Percentiles rank a stretch among this genome's conserved stretches.
Evolutionary conservation across 64 coral and sea anemone genomes (phyloP).

Genomic region (Montipora sp.): DNA sequence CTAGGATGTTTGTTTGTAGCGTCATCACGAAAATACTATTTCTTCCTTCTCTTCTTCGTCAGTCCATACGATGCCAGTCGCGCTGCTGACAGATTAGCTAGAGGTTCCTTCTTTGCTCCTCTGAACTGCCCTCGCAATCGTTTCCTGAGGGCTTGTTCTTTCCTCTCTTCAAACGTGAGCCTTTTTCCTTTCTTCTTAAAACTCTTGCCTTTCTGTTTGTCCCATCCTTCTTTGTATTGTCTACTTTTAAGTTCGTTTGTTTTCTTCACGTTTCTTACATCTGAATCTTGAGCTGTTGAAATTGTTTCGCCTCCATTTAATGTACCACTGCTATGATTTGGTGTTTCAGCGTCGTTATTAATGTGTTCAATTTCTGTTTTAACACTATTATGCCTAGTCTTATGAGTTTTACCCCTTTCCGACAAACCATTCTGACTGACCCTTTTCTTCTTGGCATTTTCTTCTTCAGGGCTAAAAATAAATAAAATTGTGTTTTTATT

Average conservation of each 20-base stretch:
- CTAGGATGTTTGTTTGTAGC: too few species aligned
- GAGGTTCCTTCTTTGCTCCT: slow-evolving; percentile 47
- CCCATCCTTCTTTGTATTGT: background rate
- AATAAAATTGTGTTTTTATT: background rate
- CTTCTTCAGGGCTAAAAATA: background rate
- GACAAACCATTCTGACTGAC: background rate
- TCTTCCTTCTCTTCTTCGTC: slow-evolving; percentile 50
- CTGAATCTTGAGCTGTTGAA: background rate
- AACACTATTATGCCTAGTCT: background rate
- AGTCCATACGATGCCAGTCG: slow-evolving; percentile 61
- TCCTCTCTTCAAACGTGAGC: slow-evolving; percentile 36
- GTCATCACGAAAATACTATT: background rate
- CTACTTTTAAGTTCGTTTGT: background rate
- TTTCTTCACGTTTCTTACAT: background rate
- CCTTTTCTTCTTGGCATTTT: slow-evolving; percentile 1
- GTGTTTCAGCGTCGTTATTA: background rate
- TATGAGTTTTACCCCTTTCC: background rate
- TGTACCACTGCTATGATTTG: background rate
- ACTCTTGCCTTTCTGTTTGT: background rate
- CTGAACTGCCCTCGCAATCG: slow-evolving; percentile 49
- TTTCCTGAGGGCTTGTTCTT: slow-evolving; percentile 39
- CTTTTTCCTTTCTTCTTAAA: slow-evolving; percentile 9
- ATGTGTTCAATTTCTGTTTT: background rate
- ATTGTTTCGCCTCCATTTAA: background rate
- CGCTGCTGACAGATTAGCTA: slow-evolving; percentile 47